Base-by-base conservation (phyloP, 2,113 vertebrate genomes). In the Alexandromys fortis region DNA sequence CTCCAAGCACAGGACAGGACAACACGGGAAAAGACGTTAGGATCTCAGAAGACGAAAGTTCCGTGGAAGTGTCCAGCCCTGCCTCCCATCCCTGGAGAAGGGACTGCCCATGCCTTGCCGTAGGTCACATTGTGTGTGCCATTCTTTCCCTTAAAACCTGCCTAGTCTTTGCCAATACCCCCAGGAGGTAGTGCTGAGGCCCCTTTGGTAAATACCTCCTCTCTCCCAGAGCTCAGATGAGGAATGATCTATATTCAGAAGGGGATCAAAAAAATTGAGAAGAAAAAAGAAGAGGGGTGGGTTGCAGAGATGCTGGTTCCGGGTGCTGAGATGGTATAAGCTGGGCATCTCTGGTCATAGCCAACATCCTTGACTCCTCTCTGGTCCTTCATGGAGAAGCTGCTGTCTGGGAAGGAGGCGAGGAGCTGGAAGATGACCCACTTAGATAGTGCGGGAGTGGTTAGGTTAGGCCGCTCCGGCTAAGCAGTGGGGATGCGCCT, bases 361-460 rank as follows among this genome's bases (percentile, higher is more conserved):
- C 88, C 95, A 96, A 93, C 61, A 86, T 65, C 63, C 94, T 79
- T 82, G 88, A 94, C 87, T 94, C 65, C 24, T 93, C 81, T 70
- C 63, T 65, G 77, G 89, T 77, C 82, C 92, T 97, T 96, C 47
- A 22, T 0, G 3, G 89, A 91, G 73, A 93, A 96, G 93, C 90
- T 90, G 93, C 70, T 35, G n/a, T 85, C 75, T 86, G 79, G 94
- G 45, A 96, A 95, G 94, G 1, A 35, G 91, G 47, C 81, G 76
- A 95, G 89, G 78, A 94, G 63, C 77, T 77, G 70, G 63, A 93
- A 78, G 95, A 96, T 97, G 95, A 94, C 96, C 96, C 96, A 96
- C 63, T 97, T 96, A 95, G 97, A 96, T 96, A 97, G 77, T 0
- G 22, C 67, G 65, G 86, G 73, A 75, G 78, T 95, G 70, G 81